phyloP scores from a whole-genome alignment of 2,888 invertebrate genomes.

The Hypercompe scribonia region DNA sequence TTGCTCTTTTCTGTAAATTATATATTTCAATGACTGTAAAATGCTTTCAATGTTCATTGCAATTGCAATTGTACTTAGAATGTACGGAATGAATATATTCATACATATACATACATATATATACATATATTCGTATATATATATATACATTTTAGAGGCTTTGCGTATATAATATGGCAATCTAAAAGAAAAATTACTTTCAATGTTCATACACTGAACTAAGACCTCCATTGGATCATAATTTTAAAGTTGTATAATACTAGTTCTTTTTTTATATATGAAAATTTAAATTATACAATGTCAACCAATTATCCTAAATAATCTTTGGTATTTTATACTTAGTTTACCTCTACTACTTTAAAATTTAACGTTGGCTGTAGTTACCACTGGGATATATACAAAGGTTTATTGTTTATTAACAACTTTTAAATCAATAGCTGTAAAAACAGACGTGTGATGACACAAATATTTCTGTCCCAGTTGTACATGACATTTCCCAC shows the following conservation, averaged over 20 bases:
- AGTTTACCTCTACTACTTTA: background rate
- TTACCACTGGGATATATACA: background rate
- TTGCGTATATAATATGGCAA: background rate
- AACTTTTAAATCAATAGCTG: background rate
- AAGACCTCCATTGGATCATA: background rate
- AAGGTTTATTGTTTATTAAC: background rate
- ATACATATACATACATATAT: no score
- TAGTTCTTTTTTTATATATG: background rate
- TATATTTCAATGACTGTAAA: background rate
- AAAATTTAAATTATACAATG: no score
- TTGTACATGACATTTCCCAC: background rate
- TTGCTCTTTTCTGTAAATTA: no score
- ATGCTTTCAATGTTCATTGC: background rate
- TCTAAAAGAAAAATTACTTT: background rate
- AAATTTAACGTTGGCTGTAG: background rate
- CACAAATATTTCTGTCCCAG: background rate
- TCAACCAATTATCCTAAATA: background rate
- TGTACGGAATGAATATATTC: background rate
- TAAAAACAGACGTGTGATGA: constrained; percentile 3
- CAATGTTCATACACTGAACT: background rate
- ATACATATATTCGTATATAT: no score
- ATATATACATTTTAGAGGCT: background rate
- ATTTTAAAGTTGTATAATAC: background rate
- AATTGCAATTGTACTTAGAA: background rate
- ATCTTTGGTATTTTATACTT: background rate